Evolutionary conservation across 2,888 invertebrate genomes (phyloP), one percentile per base, ranked within the genome.

Genomic region (Leptinotarsa tumamoca): DNA sequence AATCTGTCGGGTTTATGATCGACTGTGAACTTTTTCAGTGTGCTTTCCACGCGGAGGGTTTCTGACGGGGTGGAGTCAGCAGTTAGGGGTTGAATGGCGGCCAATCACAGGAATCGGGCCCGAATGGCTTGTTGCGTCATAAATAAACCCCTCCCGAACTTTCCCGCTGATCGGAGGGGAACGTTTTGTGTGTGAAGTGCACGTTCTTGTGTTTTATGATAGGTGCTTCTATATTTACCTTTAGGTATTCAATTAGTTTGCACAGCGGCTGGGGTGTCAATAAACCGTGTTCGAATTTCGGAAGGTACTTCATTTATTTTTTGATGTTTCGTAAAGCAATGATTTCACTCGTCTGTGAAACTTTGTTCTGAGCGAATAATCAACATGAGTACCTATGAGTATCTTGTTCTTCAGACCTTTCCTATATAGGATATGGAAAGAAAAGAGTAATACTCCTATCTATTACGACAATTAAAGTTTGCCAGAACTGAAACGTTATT

Each of bases 1-100:
- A 84, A 85, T 84, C 83, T 84, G 85, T 84, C 85, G 84, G 83
- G 80, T 87, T 86, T 87, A 87, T 87, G 87, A 88, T 87, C 87
- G 83, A 87, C 87, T 87, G 85, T 79, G 81, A 84, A 83, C 84
- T 87, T 87, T 87, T 87, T 85, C 84, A 79, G 78, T 74, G 81
- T 82, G 72, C 54, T 56, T 79, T 80, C 83, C 82, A 83, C 84
- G 83, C 83, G 82, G 82, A 77, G 80, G 81, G 82, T 82, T 81
- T 80, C 82, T 72, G 80, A 77, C 75, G 79, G 82, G 87, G 86
- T 81, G 87, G 86, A 83, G 84, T 80, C 78, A 80, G 86, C 85
- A 83, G 84, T 80, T 77, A 80, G 82, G 83, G 84, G 83, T 82
- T 80, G 83, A 82, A 84, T 79, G 79, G 82, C 84, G 80, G 84